Evolutionary conservation across 2,888 invertebrate species (phyloP), one percentile per base, ranked within the genome.

Genomic region (Acanthosepion esculentum): DNA sequence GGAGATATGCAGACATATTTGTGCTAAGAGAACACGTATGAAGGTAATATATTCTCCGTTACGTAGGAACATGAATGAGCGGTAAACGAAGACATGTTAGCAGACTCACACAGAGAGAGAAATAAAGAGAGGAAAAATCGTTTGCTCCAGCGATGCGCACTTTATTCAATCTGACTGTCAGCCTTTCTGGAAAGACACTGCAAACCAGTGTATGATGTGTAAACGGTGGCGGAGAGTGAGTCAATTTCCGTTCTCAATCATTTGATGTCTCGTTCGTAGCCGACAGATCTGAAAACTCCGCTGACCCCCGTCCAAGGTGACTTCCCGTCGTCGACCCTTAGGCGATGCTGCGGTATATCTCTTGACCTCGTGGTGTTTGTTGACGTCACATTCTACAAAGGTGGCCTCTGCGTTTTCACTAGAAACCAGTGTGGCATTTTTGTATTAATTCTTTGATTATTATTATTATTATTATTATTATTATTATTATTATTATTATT

Each of bases 201-300:
- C 10, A 78, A n/a, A 78, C 78, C n/a, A 78, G 15, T 29, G 78
- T 78, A 78, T 29, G 29, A 78, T 78, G 29, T 29, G 7, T 29
- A 78, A 78, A 78, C n/a, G 78, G 18, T 12, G n/a, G 29, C 10
- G 78, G 78, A n/a, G 29, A 29, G 29, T 8, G n/a, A 78, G 29
- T 78, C n/a, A 78, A 78, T 78, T 78, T 78, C 78, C 78, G 78
- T 78, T 78, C n/a, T 78, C 10, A 7, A n/a, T 7, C 78, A n/a
- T 78, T 78, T 78, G 29, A 78, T 78, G 29, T 78, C 78, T 78
- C 78, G 78, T 78, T 78, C 12, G 78, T 78, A n/a, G 78, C 78
- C 78, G 78, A 78, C 78, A 78, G 78, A 78, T 78, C 78, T 78
- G 78, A 78, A 78, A 78, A 78, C 78, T n/a, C 78, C n/a, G 78